Percentiles rank a stretch among this genome's conserved stretches.
Evolutionary conservation across 2,888 invertebrate species (phyloP).

Genomic region (Trissoscelio sp.): DNA sequence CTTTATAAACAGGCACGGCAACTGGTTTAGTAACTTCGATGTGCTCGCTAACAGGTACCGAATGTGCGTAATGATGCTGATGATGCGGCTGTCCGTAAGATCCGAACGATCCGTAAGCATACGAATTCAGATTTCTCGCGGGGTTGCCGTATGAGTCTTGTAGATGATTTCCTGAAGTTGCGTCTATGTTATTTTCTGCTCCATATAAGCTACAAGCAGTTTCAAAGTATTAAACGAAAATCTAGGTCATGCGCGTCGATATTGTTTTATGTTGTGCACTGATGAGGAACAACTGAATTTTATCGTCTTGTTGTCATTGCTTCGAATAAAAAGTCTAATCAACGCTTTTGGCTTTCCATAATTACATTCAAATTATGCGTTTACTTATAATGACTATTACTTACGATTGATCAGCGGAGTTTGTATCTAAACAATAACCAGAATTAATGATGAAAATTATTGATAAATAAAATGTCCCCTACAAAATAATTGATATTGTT

Average conservation of each 20-base stretch:
- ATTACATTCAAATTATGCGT: constrained; percentile 3
- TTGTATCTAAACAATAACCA: constrained; percentile 56
- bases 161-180: constrained; percentile 46
- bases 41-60: constrained; percentile 86
- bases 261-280: constrained; percentile 38
- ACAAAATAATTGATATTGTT: constrained; percentile 48
- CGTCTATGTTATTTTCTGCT: constrained; percentile 51
- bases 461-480: constrained; percentile 63
- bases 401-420: constrained; percentile 56
- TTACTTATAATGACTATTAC: constrained; percentile 32
- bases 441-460: constrained; percentile 57
- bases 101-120: constrained; percentile 22
- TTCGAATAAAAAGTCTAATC: constrained; percentile 26
- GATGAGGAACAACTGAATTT: constrained; percentile 43
- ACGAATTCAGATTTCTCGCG: constrained; percentile 10
- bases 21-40: constrained; percentile 88
- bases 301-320: constrained; percentile 19
- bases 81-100: constrained; percentile 69
- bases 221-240: constrained; percentile 44
- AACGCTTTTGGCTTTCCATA: background rate
- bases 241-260: constrained; percentile 26
- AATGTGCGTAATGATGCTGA: constrained; percentile 83
- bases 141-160: constrained; percentile 66
- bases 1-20: constrained; percentile 87
- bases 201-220: constrained; percentile 57